A percentile compares a stretch with the other conserved stretches of the same genome.
phyloP scores from a whole-genome alignment of 2,888 invertebrate genomes.

The Thymelicus acteon region DNA sequence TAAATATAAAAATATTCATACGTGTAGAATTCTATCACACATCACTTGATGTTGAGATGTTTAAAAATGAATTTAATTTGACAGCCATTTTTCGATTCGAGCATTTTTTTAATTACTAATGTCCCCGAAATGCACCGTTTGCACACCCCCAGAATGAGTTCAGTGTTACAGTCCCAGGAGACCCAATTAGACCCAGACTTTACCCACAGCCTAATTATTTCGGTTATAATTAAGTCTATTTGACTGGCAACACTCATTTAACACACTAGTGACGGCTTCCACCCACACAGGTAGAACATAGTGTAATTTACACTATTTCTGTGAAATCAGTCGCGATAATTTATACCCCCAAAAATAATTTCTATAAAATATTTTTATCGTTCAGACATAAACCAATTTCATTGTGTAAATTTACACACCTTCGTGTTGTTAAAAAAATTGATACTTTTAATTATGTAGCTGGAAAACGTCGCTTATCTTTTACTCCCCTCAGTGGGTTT shows the following conservation, averaged over 20 bases:
- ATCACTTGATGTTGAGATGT: neutral
- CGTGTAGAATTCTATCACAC: neutral
- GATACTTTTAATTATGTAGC: neutral
- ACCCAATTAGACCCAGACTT: slow-evolving; percentile 1
- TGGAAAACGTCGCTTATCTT: neutral
- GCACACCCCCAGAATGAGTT: neutral
- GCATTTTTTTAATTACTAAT: neutral
- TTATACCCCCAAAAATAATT: no score
- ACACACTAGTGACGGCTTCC: no score
- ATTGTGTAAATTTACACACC: neutral
- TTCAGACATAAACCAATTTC: no score
- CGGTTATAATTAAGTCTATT: neutral
- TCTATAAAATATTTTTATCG: no score
- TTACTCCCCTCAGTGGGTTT: neutral
- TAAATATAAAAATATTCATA: no score
- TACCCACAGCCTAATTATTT: neutral
- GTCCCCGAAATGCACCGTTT: neutral
- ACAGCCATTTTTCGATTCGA: neutral
- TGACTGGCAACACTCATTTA: neutral
- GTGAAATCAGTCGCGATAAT: no score
- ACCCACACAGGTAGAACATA: no score
- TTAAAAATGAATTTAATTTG: neutral
- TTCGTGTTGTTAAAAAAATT: no score
- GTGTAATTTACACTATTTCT: no score
- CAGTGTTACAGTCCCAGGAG: neutral